Conservation (phyloP, 1,140 invertebrate genomes). For the Drosophila parvula region DNA sequence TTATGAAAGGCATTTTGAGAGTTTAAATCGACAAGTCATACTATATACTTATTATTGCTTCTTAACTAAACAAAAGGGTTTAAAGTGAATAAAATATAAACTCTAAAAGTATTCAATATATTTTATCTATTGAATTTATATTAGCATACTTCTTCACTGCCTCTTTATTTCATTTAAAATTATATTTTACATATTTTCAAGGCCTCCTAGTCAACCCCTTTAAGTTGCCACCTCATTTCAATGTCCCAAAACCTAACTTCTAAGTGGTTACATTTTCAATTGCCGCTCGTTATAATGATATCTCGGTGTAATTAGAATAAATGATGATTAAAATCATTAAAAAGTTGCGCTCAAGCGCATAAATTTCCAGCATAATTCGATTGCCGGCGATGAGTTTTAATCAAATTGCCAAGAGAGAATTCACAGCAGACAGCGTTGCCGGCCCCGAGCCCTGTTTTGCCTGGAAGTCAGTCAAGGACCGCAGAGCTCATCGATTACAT, state of each 20-base stretch:
- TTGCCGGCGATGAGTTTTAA: slow-evolving; percentile 60
- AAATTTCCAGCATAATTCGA: slow-evolving; percentile 70
- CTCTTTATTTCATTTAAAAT: no score
- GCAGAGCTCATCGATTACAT: slow-evolving; percentile 75
- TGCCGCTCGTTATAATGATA: slow-evolving; percentile 34
- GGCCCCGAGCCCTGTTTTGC: slow-evolving; percentile 5
- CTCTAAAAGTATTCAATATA: no score
- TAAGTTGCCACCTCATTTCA: not conserved
- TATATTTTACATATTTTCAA: not conserved
- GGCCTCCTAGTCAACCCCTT: slow-evolving; percentile 4
- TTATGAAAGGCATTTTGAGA: not conserved
- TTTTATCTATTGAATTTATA: not conserved
- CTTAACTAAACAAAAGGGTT: no score
- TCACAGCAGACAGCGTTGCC: slow-evolving; percentile 23
- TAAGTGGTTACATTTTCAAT: slow-evolving; percentile 22
- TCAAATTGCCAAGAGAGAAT: slow-evolving; percentile 65
- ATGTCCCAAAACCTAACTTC: not conserved
- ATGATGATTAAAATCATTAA: slow-evolving; percentile 66
- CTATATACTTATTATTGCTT: no score
- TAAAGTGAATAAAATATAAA: no score
- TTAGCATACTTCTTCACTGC: not conserved
- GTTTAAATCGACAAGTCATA: no score
- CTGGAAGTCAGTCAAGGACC: slow-evolving; percentile 50
- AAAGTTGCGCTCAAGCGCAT: slow-evolving; percentile 62
- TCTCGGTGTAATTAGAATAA: slow-evolving; percentile 62